Conservation (phyloP, 2,888 invertebrate species). For the Stratiomys singularior region DNA sequence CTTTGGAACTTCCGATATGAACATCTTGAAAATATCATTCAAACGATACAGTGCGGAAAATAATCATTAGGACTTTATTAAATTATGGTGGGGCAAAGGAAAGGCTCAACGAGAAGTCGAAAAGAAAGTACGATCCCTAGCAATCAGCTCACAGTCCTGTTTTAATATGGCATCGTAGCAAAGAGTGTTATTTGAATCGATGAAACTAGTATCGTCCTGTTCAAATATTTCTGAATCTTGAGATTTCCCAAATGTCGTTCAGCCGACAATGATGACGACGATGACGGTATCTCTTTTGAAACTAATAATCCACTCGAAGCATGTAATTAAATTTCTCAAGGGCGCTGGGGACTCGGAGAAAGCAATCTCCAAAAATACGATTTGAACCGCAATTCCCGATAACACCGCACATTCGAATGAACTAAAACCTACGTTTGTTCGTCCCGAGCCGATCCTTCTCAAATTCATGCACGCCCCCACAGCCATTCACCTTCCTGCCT, state of each 20-base stretch:
- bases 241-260: background rate
- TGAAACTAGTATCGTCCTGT: background rate
- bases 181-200: background rate
- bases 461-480: constrained; percentile 37
- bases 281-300: constrained; percentile 33
- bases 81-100: background rate
- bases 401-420: constrained; percentile 43
- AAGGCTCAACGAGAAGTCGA: too few species aligned
- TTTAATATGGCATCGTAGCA: too few species aligned
- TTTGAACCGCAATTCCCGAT: constrained; percentile 21
- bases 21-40: constrained; percentile 23
- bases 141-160: too few species aligned
- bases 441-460: constrained; percentile 2
- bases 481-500: background rate
- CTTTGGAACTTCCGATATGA: constrained; percentile 13
- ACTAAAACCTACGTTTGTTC: constrained; percentile 9
- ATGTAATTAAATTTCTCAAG: constrained; percentile 41
- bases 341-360: background rate
- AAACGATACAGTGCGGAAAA: background rate
- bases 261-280: constrained; percentile 16
- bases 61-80: background rate
- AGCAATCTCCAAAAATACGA: constrained; percentile 10
- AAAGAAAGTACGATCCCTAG: too few species aligned
- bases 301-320: constrained; percentile 41
- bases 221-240: background rate